Evolutionary conservation across 2,113 vertebrate genomes (phyloP).

Genomic region (Poecilia latipinna): DNA sequence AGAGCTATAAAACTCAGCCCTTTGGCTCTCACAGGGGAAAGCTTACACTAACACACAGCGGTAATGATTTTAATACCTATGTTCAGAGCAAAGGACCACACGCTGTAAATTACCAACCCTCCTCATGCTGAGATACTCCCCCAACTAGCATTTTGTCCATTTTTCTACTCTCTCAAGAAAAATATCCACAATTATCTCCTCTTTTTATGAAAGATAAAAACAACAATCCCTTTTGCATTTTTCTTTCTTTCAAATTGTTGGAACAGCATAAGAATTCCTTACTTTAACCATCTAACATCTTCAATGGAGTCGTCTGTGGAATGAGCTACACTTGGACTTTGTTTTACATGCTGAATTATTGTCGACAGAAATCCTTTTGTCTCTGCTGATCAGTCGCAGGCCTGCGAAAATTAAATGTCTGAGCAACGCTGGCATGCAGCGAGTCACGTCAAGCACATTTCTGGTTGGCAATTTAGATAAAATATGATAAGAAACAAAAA

Average conservation of each 20-base stretch:
- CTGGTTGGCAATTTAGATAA: constrained; percentile 37
- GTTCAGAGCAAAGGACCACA: constrained; percentile 55
- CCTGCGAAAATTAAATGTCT: constrained; percentile 14
- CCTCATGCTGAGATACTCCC: constrained; percentile 24
- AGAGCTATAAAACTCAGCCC: constrained; percentile 63
- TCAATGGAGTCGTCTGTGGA: constrained; percentile 11
- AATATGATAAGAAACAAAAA: constrained; percentile 52
- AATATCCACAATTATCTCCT: constrained; percentile 1
- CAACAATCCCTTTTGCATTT: constrained; percentile 8
- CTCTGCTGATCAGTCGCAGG: constrained; percentile 28
- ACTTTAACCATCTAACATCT: background rate
- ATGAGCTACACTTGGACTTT: background rate
- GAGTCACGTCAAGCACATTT: constrained; percentile 33
- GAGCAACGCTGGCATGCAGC: constrained; percentile 33
- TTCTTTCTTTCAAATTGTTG: constrained; percentile 15
- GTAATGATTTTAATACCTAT: constrained; percentile 70
- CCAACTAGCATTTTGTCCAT: constrained; percentile 7
- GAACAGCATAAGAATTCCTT: constrained; percentile 17
- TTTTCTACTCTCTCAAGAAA: constrained; percentile 14
- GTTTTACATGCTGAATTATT: background rate
- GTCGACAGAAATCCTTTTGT: background rate
- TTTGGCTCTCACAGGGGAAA: constrained; percentile 45
- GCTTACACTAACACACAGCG: constrained; percentile 57
- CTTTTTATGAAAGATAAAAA: constrained; percentile 4
- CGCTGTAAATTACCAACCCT: constrained; percentile 52